phyloP scores from a whole-genome alignment of 2,797 vertebrate genomes.

The Propithecus perrieri region DNA sequence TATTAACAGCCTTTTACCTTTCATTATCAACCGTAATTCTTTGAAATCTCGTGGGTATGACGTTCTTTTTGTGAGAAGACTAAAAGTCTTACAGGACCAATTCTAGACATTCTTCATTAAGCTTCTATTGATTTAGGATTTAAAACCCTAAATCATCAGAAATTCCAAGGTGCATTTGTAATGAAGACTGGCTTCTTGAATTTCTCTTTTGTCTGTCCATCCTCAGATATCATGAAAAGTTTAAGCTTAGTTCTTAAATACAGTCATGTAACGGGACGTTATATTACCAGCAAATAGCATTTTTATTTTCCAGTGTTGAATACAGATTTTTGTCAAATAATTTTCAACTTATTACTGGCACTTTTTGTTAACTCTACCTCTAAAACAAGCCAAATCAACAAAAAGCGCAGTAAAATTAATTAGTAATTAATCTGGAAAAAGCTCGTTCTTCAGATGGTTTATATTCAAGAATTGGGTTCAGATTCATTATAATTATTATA shows the following conservation, averaged over 20 bases:
- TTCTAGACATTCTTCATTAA: slow-evolving; percentile 54
- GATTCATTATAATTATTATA: slow-evolving; percentile 34
- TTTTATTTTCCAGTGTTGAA: slow-evolving; percentile 47
- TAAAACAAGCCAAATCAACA: slow-evolving; percentile 27
- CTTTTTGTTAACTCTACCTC: background rate
- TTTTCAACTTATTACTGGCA: slow-evolving; percentile 1
- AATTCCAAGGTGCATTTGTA: slow-evolving; percentile 32
- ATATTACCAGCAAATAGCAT: background rate
- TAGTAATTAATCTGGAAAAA: background rate
- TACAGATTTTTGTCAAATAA: background rate
- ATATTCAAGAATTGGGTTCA: background rate
- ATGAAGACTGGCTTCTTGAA: slow-evolving; percentile 11
- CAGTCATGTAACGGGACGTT: background rate
- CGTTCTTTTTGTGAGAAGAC: slow-evolving; percentile 34
- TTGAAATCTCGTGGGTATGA: slow-evolving; percentile 9
- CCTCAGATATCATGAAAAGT: slow-evolving; percentile 48
- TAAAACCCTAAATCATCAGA: slow-evolving; percentile 52
- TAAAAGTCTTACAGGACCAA: slow-evolving; percentile 26
- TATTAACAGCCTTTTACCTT: slow-evolving; percentile 46
- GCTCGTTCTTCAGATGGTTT: background rate
- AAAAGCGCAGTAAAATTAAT: background rate
- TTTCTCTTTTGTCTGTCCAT: background rate
- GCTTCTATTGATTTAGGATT: slow-evolving; percentile 28
- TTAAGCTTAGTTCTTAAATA: slow-evolving; percentile 29
- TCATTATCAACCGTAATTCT: slow-evolving; percentile 26